Evolutionary conservation across 2,797 vertebrate genomes (phyloP).

Genomic region (Enteromius viviparus): DNA sequence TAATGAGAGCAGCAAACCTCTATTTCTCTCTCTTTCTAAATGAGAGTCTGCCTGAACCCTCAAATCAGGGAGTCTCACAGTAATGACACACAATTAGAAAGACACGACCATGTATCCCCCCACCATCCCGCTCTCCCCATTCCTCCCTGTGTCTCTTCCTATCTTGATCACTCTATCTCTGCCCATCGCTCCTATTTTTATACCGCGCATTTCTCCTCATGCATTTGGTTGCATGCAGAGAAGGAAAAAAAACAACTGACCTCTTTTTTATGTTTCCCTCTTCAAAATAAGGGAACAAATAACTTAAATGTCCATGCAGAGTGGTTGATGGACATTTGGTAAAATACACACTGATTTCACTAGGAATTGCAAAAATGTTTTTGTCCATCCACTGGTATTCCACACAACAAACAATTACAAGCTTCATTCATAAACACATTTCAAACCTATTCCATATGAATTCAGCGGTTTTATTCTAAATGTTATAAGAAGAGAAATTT

Average conservation of each 20-base stretch:
- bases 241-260: conserved; percentile 2
- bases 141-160: conserved; percentile 2
- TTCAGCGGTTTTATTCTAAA: not conserved
- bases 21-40: conserved; percentile 31
- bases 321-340: not conserved
- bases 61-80: conserved; percentile 36
- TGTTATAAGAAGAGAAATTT: not conserved
- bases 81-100: conserved; percentile 39
- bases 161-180: conserved; percentile 6
- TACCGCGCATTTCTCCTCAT: conserved; percentile 10
- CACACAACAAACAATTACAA: not conserved
- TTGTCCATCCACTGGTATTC: not conserved
- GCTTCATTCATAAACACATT: not conserved
- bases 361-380: not conserved
- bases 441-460: not conserved
- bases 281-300: not conserved
- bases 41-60: conserved; percentile 44
- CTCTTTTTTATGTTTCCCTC: not conserved
- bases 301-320: not conserved
- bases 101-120: conserved; percentile 26
- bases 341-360: not conserved
- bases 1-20: conserved; percentile 50
- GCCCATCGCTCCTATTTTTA: not conserved
- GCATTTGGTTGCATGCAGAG: conserved; percentile 18
- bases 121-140: not conserved